These are phyloP conservation scores for Crocidura indochinensis DNA, from an alignment of 2,797 vertebrate species.

Conservation along the genomic window DNA sequence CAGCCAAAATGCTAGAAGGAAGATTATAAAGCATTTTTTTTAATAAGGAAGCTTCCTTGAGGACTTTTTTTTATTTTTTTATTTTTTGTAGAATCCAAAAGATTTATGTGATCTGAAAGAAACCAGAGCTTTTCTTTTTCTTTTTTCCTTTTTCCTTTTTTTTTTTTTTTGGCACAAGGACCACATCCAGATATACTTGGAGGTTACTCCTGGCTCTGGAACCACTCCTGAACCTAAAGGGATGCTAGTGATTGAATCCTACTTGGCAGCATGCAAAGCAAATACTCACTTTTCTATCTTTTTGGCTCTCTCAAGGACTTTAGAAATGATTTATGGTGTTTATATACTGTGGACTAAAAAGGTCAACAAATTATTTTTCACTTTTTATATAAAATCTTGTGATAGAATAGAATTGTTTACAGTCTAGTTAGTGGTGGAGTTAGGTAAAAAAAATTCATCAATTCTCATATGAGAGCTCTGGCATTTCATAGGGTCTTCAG, in stretches of 20 bases:
- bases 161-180: too few species aligned
- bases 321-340: constrained; percentile 63
- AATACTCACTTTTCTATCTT: too few species aligned
- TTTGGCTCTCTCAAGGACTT: constrained; percentile 48
- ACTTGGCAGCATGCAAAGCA: too few species aligned
- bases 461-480: constrained; percentile 20
- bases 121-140: too few species aligned
- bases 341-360: not conserved
- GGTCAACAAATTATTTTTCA: constrained; percentile 51
- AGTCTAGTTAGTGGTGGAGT: not conserved
- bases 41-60: constrained; percentile 67
- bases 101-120: too few species aligned
- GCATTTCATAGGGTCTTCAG: not conserved
- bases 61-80: not conserved
- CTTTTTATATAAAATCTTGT: constrained; percentile 50
- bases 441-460: not conserved
- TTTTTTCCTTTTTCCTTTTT: too few species aligned
- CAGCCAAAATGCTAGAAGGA: constrained; percentile 10
- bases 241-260: too few species aligned
- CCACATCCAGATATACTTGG: too few species aligned
- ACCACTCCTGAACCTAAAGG: too few species aligned
- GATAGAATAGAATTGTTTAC: constrained; percentile 12
- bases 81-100: too few species aligned
- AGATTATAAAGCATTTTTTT: constrained; percentile 54
- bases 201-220: too few species aligned